Conservation (phyloP, 92 coral and sea anemone species). For the Porites lobata region DNA sequence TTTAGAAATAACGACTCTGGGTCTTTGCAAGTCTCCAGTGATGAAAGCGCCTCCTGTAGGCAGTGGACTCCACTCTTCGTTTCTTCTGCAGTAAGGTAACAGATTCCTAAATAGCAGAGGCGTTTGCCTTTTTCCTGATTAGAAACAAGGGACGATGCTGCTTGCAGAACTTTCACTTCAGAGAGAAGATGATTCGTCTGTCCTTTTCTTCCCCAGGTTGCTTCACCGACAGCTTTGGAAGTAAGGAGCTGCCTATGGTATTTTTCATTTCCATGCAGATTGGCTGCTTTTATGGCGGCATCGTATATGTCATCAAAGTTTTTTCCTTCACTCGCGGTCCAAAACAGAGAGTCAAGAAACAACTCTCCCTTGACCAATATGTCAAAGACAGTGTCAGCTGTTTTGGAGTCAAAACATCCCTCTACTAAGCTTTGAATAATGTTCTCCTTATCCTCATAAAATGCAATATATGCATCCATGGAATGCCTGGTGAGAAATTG, state of each 20-base stretch:
- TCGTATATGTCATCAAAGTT: conserved; percentile 10
- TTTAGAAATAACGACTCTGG: not conserved
- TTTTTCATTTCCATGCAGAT: not conserved
- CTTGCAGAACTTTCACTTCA: not conserved
- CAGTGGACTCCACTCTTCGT: conserved; percentile 1
- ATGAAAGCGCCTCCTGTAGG: not conserved
- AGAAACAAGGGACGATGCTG: not conserved
- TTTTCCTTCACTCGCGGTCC: not conserved
- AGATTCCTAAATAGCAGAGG: conserved; percentile 37
- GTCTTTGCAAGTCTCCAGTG: not conserved
- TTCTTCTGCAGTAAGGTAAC: not conserved
- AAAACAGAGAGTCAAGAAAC: conserved; percentile 1
- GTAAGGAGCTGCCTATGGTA: not conserved
- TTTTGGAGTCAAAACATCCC: not conserved
- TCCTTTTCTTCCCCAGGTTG: not conserved
- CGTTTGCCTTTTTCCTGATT: conserved; percentile 10
- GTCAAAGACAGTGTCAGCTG: not conserved
- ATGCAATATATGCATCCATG: conserved; percentile 11
- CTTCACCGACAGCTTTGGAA: conserved; percentile 1
- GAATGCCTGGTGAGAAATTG: conserved; percentile 38
- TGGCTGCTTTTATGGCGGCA: conserved; percentile 19
- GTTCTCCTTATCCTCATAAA: conserved; percentile 35
- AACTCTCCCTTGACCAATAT: conserved; percentile 37
- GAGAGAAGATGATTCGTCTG: not conserved
- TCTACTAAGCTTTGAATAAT: conserved; percentile 1